These are phyloP conservation scores for Corella eumyota DNA, from an alignment of 23 tunicate genomes.

Conservation along the genomic window DNA sequence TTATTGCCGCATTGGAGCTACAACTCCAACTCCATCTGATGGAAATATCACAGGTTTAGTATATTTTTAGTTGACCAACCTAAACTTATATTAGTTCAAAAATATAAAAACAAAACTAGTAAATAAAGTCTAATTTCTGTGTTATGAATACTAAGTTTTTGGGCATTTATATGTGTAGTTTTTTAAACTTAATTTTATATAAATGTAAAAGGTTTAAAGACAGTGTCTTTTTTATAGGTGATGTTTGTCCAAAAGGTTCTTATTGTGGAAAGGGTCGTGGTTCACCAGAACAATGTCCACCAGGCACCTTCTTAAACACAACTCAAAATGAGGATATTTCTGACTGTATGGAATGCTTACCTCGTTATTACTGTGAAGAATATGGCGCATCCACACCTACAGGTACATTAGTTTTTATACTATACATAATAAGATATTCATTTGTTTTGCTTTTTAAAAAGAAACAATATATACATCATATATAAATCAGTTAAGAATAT, in stretches of 20 bases:
- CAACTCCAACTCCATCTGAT: conserved; percentile 44
- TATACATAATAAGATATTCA: too few species aligned
- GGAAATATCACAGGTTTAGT: conserved; percentile 52
- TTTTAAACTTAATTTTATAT: too few species aligned
- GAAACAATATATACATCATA: too few species aligned
- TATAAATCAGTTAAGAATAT: too few species aligned
- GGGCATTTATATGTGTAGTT: too few species aligned
- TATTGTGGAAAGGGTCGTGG: conserved; percentile 46
- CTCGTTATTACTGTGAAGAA: conserved; percentile 55
- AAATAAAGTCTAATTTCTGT: too few species aligned
- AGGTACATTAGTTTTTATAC: conserved; percentile 26
- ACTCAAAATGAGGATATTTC: conserved; percentile 9
- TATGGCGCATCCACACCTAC: conserved; percentile 28
- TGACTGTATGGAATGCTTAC: conserved; percentile 61
- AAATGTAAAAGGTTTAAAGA: too few species aligned
- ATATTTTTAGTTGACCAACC: background rate
- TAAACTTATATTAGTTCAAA: too few species aligned
- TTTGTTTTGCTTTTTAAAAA: too few species aligned
- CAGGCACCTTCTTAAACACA: conserved; percentile 49
- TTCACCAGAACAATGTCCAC: conserved; percentile 39
- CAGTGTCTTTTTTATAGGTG: conserved; percentile 41
- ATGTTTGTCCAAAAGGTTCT: conserved; percentile 57
- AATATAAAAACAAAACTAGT: too few species aligned
- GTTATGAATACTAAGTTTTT: too few species aligned
- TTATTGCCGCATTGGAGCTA: conserved; percentile 66